Evolutionary conservation across 2,113 vertebrate species (phyloP).

Genomic region (Mustela lutreola): DNA sequence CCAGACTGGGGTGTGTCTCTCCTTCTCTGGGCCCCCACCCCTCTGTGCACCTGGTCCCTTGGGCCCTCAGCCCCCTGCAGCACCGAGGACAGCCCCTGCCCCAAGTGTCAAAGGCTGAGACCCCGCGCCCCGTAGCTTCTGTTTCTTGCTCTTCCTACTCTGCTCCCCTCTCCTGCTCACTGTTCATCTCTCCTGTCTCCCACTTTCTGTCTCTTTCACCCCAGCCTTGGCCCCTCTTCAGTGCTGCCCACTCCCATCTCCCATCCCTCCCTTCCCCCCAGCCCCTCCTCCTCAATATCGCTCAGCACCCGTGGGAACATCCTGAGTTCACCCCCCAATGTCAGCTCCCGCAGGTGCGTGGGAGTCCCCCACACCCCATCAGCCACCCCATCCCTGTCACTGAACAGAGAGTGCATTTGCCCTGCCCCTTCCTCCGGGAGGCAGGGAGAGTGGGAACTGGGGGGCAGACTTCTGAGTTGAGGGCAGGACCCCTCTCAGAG

Average conservation of each 20-base stretch:
- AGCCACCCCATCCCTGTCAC: not conserved
- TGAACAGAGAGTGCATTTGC: not conserved
- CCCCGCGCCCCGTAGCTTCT: fast-evolving
- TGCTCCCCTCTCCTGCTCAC: not conserved
- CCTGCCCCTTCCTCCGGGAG: not conserved
- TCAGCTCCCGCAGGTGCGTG: fast-evolving
- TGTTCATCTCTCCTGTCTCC: fast-evolving
- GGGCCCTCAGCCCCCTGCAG: fast-evolving
- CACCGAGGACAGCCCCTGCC: not conserved
- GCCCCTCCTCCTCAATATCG: not conserved
- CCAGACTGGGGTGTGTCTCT: not conserved
- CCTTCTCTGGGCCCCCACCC: not conserved
- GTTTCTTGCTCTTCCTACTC: too few species aligned
- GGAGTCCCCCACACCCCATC: not conserved
- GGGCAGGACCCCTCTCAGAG: not conserved
- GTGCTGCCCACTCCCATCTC: fast-evolving
- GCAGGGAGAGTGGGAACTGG: too few species aligned
- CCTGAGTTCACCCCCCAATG: not conserved
- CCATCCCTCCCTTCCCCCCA: not conserved
- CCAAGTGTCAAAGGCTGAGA: not conserved
- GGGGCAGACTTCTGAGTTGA: not conserved
- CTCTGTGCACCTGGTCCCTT: too few species aligned
- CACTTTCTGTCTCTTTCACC: too few species aligned
- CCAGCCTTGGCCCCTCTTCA: too few species aligned
- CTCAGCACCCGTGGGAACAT: fast-evolving